phyloP scores from a whole-genome alignment of 2,797 vertebrate species.

The Ibycter americanus region DNA sequence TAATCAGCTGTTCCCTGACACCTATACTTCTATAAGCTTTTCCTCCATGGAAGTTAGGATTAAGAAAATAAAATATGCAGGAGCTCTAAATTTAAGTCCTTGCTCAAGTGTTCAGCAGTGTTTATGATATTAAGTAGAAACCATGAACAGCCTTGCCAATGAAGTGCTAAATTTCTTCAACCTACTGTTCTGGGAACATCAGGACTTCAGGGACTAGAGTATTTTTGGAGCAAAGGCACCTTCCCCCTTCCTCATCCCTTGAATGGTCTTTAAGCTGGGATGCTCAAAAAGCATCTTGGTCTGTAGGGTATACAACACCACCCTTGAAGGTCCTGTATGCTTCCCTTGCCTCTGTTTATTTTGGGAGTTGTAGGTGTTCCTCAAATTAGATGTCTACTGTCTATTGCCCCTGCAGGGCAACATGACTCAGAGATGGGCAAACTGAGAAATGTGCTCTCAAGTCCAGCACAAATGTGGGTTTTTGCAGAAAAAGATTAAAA shows the following conservation, averaged over 20 bases:
- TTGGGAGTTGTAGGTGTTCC: neutral
- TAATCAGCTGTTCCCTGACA: neutral
- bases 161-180: neutral
- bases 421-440: fast-evolving
- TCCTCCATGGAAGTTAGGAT: neutral
- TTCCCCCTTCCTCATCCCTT: neutral
- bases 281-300: too few species aligned
- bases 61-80: neutral
- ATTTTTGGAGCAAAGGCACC: neutral
- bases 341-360: neutral
- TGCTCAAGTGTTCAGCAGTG: neutral
- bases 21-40: neutral
- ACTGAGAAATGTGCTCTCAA: neutral
- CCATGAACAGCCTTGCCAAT: neutral
- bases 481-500: neutral
- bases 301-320: neutral
- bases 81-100: neutral
- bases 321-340: too few species aligned
- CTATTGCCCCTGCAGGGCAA: neutral
- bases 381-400: too few species aligned
- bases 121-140: neutral
- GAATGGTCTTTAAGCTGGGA: neutral
- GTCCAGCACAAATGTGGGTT: too few species aligned
- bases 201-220: neutral
- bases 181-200: neutral